Evolutionary conservation across 1,140 invertebrate genomes (phyloP).

Genomic region (Euura saliciscinereae): DNA sequence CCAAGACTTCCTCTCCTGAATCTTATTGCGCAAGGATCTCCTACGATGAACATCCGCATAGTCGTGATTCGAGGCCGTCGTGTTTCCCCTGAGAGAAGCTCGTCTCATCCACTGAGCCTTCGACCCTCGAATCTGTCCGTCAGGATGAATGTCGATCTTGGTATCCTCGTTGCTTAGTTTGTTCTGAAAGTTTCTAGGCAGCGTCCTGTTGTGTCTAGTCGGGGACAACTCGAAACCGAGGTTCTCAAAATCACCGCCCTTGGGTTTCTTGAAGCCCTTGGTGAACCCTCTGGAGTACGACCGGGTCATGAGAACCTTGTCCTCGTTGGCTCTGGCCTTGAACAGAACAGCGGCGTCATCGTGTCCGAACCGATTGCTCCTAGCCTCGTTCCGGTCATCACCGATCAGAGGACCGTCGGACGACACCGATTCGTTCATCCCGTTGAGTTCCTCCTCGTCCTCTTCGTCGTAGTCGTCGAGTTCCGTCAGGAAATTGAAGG

Average conservation of each 20-base stretch:
- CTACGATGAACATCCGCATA: slow-evolving; percentile 1
- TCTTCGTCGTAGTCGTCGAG: slow-evolving; percentile 44
- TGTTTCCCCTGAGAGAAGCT: neutral
- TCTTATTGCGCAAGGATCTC: neutral
- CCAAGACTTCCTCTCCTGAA: slow-evolving; percentile 43
- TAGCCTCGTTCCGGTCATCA: slow-evolving; percentile 13
- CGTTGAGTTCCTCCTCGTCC: slow-evolving; percentile 4
- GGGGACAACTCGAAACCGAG: slow-evolving; percentile 30
- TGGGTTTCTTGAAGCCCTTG: no score
- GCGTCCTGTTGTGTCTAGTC: slow-evolving; percentile 13
- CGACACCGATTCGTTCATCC: slow-evolving; percentile 1
- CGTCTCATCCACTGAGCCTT: neutral
- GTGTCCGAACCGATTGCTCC: slow-evolving; percentile 11
- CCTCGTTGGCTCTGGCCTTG: slow-evolving; percentile 9
- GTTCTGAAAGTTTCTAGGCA: slow-evolving; percentile 16
- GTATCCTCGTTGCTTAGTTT: neutral
- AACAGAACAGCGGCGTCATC: neutral
- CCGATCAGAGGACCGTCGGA: slow-evolving; percentile 11
- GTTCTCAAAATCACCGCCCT: slow-evolving; percentile 25
- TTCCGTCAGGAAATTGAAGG: slow-evolving; percentile 52
- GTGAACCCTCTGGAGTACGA: neutral
- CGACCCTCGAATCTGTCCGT: slow-evolving; percentile 17
- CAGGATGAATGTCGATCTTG: neutral
- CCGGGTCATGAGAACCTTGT: neutral
- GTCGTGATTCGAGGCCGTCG: neutral